A percentile compares a stretch with the other conserved stretches of the same genome.
Conservation (phyloP, 2,888 invertebrate species). For the Acronicta aceris region DNA sequence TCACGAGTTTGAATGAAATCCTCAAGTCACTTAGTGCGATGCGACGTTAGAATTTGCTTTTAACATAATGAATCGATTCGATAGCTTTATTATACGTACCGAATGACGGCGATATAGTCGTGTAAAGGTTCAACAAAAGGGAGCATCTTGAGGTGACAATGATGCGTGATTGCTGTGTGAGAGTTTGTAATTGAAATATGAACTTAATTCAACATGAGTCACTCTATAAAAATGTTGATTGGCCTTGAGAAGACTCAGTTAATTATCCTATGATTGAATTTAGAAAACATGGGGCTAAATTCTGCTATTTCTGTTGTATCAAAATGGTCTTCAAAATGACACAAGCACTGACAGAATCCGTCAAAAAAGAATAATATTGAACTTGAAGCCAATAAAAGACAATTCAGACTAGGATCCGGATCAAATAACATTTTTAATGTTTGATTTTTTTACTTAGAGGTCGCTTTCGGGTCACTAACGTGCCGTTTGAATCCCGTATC, state of each 20-base stretch:
- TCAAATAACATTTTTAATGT: background rate
- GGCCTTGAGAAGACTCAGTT: slow-evolving; percentile 64
- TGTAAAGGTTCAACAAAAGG: slow-evolving; percentile 77
- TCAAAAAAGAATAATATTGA: too few species aligned
- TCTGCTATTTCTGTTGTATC: too few species aligned
- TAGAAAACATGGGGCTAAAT: background rate
- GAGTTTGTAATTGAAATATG: slow-evolving; percentile 84
- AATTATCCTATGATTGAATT: slow-evolving; percentile 17
- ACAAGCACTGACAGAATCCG: too few species aligned
- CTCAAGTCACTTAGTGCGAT: slow-evolving; percentile 83
- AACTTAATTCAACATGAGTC: slow-evolving; percentile 78
- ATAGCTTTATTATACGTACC: slow-evolving; percentile 83
- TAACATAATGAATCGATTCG: slow-evolving; percentile 80
- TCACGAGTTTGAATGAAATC: slow-evolving; percentile 86
- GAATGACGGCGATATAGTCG: slow-evolving; percentile 80
- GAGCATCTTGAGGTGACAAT: slow-evolving; percentile 82
- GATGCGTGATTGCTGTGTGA: slow-evolving; percentile 84
- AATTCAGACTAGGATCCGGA: too few species aligned
- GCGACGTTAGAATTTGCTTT: slow-evolving; percentile 86
- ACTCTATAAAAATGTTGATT: slow-evolving; percentile 79
- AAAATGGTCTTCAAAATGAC: too few species aligned
- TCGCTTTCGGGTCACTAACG: too few species aligned
- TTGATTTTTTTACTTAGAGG: background rate
- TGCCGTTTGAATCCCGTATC: too few species aligned
- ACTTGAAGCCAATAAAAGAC: too few species aligned